phyloP scores from a whole-genome alignment of 2,113 vertebrate species.

The Suncus etruscus region DNA sequence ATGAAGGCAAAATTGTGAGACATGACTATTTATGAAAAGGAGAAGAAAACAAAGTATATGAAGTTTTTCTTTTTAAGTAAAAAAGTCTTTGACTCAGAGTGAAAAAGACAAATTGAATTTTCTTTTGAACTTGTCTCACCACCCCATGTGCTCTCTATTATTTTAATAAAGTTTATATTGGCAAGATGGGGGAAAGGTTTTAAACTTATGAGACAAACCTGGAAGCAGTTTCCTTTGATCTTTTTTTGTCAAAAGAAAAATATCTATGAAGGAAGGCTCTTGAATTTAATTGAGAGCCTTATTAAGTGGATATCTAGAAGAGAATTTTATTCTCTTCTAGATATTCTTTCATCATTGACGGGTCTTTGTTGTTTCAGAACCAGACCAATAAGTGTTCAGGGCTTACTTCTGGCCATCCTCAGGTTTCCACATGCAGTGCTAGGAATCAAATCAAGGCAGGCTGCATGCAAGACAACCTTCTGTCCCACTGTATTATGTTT shows the following conservation, averaged over 20 bases:
- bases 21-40: not conserved
- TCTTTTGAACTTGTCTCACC: conserved; percentile 20
- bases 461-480: too few relatives aligned
- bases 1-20: not conserved
- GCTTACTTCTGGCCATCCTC: too few relatives aligned
- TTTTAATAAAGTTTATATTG: not conserved
- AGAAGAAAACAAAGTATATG: conserved; percentile 22
- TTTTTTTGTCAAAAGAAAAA: not conserved
- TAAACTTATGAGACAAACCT: not conserved
- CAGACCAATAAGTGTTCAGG: too few relatives aligned
- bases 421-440: too few relatives aligned
- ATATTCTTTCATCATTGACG: too few relatives aligned
- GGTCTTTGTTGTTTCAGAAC: too few relatives aligned
- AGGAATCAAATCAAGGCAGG: too few relatives aligned
- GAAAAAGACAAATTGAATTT: not conserved
- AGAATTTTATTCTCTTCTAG: too few relatives aligned
- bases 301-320: too few relatives aligned
- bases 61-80: not conserved
- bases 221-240: conserved; percentile 1
- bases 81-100: not conserved
- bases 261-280: conserved; percentile 8
- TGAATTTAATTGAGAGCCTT: not conserved
- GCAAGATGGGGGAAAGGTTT: not conserved
- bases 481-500: too few relatives aligned
- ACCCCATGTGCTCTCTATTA: not conserved